Conservation (phyloP, 2,113 vertebrate genomes). For the Psilopsiagon aurifrons region DNA sequence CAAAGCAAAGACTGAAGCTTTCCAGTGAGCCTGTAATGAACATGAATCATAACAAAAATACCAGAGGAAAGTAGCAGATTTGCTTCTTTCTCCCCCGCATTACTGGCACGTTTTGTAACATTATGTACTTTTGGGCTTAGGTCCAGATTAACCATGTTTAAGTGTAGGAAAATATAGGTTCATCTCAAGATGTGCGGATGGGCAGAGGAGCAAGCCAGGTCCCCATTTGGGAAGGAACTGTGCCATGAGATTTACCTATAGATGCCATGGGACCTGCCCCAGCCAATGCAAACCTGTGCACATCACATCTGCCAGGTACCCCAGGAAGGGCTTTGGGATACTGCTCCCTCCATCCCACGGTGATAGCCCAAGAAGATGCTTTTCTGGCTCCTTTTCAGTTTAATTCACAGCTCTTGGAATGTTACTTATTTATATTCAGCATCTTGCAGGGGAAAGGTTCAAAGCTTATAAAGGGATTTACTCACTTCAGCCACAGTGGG, state of each 20-base stretch:
- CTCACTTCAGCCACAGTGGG: not conserved
- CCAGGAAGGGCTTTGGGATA: not conserved
- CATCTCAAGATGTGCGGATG: slow-evolving; percentile 4
- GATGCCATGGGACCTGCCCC: not conserved
- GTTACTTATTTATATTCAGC: not conserved
- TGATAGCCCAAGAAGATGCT: accelerated
- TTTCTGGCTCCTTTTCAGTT: not conserved
- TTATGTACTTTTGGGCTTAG: not conserved
- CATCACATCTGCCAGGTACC: not conserved
- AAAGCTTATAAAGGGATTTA: not conserved
- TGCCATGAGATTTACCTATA: not conserved
- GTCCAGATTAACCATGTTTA: slow-evolving; percentile 31
- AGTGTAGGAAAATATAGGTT: slow-evolving; percentile 44
- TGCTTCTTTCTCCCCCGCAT: not conserved
- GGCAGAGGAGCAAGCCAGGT: not conserved
- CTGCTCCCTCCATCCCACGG: not conserved
- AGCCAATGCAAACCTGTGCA: not conserved
- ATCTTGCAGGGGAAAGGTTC: not conserved
- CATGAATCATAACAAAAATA: slow-evolving; percentile 4
- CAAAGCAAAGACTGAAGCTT: not conserved
- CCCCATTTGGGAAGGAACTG: accelerated
- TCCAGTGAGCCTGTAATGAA: not conserved
- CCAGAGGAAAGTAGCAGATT: not conserved
- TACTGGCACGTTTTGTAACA: not conserved
- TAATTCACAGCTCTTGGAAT: not conserved